Percentiles rank a stretch among this genome's conserved stretches.
phyloP scores from a whole-genome alignment of 2,888 invertebrate species.

The Blera fallax region DNA sequence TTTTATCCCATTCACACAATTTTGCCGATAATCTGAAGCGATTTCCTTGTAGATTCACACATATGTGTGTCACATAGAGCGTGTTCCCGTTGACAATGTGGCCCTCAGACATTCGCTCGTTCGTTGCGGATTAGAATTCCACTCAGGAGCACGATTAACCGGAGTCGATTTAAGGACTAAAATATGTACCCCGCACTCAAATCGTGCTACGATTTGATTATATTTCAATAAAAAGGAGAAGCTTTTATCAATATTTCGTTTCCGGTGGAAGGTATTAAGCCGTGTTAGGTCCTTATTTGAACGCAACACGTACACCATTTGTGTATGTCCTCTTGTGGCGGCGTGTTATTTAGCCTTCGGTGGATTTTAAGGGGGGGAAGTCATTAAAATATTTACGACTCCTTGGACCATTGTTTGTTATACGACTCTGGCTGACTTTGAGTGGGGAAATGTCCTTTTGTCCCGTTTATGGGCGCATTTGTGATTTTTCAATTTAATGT shows the following conservation, averaged over 20 bases:
- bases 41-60: conserved; percentile 21
- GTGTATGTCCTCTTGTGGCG: conserved; percentile 16
- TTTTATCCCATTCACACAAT: conserved; percentile 11
- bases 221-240: conserved; percentile 6
- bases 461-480: not conserved
- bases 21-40: conserved; percentile 13
- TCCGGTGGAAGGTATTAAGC: not conserved
- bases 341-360: not conserved
- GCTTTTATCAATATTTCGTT: not conserved
- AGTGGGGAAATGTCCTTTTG: not conserved
- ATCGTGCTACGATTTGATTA: conserved; percentile 16
- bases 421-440: not conserved
- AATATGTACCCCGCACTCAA: not conserved
- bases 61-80: not conserved
- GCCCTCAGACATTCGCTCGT: not conserved
- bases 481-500: conserved; percentile 3
- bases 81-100: not conserved
- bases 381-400: conserved; percentile 43
- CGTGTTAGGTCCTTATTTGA: not conserved
- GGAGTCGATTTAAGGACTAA: not conserved
- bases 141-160: conserved; percentile 38
- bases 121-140: conserved; percentile 38
- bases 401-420: not conserved
- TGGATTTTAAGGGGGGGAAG: not conserved
- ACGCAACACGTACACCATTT: not conserved